Evolutionary conservation across 2,888 invertebrate genomes (phyloP), one percentile per base, ranked within the genome.

Genomic region (Acanthosoma haemorrhoidale): DNA sequence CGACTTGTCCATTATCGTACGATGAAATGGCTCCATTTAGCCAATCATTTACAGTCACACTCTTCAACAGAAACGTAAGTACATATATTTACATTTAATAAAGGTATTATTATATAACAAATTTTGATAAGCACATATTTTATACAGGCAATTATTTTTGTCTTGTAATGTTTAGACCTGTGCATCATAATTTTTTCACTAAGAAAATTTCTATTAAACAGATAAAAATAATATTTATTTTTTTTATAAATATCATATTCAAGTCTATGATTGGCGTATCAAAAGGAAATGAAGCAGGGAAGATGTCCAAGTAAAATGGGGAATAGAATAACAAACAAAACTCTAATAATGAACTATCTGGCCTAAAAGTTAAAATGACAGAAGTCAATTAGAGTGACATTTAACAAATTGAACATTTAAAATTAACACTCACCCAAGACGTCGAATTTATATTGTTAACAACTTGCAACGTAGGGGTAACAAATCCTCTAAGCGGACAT

Each of bases 1-100:
- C 73, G 41, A 85, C 77, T 76, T 85, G 84, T 4, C 86, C 86
- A 41, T 80, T 80, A 57, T 80, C 76, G 71, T 82, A 83, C 1
- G 82, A 82, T 70, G 83, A 83, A 3, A 83, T 79, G 38, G 84
- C 76, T 13, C 81, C 79, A 76, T 85, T 85, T 11, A 81, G 77
- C 80, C 83, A 83, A 75, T 84, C 84, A 70, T 82, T 84, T 36
- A 78, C 76, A 4, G 80, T 78, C 16, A 84, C 71, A 11, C 79
- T 74, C 76, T 79, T 51, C 5, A 71, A 59, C 5, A 32, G 25
- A 34, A 15, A 25, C 6, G 8, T 9, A 16, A 11, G 15, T 39
- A 1, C n/a, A n/a, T n/a, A n/a, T n/a, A n/a, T n/a, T n/a, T n/a
- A n/a, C n/a, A n/a, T n/a, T n/a, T n/a, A n/a, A n/a, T n/a, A n/a